Conservation (phyloP, 2,888 invertebrate genomes). For the Aquatica leii region DNA sequence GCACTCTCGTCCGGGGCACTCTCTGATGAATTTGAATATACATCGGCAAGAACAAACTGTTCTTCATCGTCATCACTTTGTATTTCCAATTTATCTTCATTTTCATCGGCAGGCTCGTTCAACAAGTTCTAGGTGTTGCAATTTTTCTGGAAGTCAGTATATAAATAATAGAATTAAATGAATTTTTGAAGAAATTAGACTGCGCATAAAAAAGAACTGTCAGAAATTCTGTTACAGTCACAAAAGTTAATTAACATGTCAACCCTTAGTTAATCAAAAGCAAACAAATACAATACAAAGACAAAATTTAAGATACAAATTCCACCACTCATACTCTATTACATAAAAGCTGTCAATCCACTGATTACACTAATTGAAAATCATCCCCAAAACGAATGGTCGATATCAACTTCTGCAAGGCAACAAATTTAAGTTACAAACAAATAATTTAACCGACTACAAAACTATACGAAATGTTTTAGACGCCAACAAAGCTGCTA, state of each 20-base stretch:
- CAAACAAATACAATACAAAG: not conserved
- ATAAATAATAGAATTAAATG: not conserved
- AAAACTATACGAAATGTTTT: not conserved
- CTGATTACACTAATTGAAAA: too few species aligned
- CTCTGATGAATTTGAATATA: too few species aligned
- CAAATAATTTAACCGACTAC: not conserved
- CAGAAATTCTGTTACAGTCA: not conserved
- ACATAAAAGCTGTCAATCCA: too few species aligned
- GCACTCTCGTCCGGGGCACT: too few species aligned
- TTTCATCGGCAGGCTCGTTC: too few species aligned
- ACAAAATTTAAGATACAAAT: slow-evolving; percentile 13
- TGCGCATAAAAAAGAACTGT: not conserved
- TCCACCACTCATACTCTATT: too few species aligned
- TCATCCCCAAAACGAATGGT: not conserved
- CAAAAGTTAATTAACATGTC: not conserved
- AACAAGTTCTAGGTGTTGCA: too few species aligned
- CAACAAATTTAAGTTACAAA: not conserved
- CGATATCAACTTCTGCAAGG: not conserved
- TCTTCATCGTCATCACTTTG: too few species aligned
- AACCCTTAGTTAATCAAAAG: slow-evolving; percentile 6
- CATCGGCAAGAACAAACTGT: too few species aligned
- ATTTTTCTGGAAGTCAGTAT: too few species aligned
- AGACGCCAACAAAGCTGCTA: slow-evolving; percentile 14
- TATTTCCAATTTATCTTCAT: too few species aligned
- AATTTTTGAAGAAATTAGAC: not conserved